Evolutionary conservation across 2,888 invertebrate genomes (phyloP), one percentile per base, ranked within the genome.

Genomic region (Amphipoea lucens): DNA sequence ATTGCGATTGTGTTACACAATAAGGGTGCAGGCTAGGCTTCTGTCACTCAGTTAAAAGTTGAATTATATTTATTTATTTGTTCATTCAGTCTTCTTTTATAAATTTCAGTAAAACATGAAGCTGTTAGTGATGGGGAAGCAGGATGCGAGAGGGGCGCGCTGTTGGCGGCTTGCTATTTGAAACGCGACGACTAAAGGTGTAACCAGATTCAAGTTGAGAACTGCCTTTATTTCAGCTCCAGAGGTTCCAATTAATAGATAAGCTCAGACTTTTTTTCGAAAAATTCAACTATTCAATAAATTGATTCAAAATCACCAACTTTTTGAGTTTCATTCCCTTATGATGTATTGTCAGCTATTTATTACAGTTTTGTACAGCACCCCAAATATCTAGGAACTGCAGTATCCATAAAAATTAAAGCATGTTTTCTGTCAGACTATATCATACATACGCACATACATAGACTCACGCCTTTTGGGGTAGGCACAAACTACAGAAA

Each of bases 121-220:
- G 11, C 72, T 4, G 81, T 81, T 7, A 40, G 7, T 2, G 81
- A 79, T 11, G 71, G 45, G 1, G 71, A 81, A 51, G 81, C 71
- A 63, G 81, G 63, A 45, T 79, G 81, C 36, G 81, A 79, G 81
- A 81, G n/a, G 12, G 79, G 81, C 2, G 72, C 54, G 2, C 54
- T 79, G 36, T 2, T 79, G 20, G 54, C 71, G 2, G 72, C n/a
- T 57, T 65, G 79, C 1, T 81, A 65, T 4, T 11, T 82, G 7
- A 12, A 14, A 72, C 17, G 5, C 6, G 0, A 6, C 11, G 20
- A 40, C 12, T 40, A 40, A 40, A 5, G 5, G 4, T 40, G 3
- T 40, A 40, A 40, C 40, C 40, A 40, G 40, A 40, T 40, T 5
- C 40, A 40, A 40, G 3, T 40, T 23, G 23, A 14, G 0, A 14